These are phyloP conservation scores for Smittia aterrima DNA, from an alignment of 2,888 invertebrate genomes.

Conservation along the genomic window DNA sequence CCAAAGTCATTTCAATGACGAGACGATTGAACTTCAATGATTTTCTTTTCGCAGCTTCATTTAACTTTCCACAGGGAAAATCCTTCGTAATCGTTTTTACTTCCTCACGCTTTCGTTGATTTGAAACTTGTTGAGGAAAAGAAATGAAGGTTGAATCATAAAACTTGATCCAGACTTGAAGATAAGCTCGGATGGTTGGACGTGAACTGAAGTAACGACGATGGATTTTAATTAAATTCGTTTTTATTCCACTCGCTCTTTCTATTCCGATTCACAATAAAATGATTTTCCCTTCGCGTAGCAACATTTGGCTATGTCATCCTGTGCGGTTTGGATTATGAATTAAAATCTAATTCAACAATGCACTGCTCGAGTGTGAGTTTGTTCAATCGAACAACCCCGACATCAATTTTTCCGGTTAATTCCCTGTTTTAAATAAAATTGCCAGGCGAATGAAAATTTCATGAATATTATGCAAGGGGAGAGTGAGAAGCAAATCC, in stretches of 20 bases:
- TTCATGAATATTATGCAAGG: slow-evolving; percentile 37
- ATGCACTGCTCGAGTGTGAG: neutral
- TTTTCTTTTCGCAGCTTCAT: too few species aligned
- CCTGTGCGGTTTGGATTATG: slow-evolving; percentile 50
- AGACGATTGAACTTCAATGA: too few species aligned
- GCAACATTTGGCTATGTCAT: slow-evolving; percentile 49
- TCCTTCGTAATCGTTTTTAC: too few species aligned
- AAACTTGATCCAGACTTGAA: too few species aligned
- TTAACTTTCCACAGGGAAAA: too few species aligned
- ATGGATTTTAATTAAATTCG: neutral
- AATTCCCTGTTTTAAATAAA: neutral
- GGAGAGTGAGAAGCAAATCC: neutral
- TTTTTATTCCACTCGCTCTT: neutral
- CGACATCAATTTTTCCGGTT: neutral
- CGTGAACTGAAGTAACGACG: neutral
- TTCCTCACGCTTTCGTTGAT: too few species aligned
- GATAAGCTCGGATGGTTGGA: too few species aligned
- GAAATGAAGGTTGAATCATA: too few species aligned
- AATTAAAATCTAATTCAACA: slow-evolving; percentile 48
- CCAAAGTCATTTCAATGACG: too few species aligned
- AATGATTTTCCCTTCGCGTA: slow-evolving; percentile 42
- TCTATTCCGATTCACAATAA: neutral
- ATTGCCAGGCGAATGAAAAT: slow-evolving; percentile 26
- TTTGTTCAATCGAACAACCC: neutral
- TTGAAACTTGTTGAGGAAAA: too few species aligned